These are phyloP conservation scores for Rhadinocentrus ornatus DNA, from an alignment of 2,797 vertebrate species.

Conservation along the genomic window DNA sequence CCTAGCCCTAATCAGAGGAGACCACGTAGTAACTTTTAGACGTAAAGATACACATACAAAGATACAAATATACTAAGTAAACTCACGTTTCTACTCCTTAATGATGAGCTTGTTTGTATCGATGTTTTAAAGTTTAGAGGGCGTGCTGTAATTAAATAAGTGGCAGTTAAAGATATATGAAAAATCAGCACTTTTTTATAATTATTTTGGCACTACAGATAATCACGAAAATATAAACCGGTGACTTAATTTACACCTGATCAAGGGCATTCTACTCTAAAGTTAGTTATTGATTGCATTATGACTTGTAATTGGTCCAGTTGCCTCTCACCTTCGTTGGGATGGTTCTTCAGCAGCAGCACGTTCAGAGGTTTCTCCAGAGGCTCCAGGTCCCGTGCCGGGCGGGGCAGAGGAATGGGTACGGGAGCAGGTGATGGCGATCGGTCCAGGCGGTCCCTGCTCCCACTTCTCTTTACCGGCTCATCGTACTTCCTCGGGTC, in stretches of 20 bases:
- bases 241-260: not conserved
- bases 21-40: no score
- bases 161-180: no score
- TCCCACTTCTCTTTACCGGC: constrained; percentile 74
- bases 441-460: constrained; percentile 86
- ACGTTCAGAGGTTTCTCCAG: constrained; percentile 88
- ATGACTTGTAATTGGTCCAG: no score
- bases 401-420: constrained; percentile 70
- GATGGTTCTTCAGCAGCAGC: constrained; percentile 89
- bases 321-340: constrained; percentile 88
- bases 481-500: constrained; percentile 68
- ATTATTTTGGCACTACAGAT: no score
- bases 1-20: no score
- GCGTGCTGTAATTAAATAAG: not conserved
- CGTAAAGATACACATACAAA: no score
- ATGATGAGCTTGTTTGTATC: not conserved
- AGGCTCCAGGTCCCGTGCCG: constrained; percentile 58
- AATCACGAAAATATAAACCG: no score
- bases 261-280: no score
- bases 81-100: not conserved
- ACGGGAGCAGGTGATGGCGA: constrained; percentile 82
- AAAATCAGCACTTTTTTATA: no score
- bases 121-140: not conserved
- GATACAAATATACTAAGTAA: not conserved
- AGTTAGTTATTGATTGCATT: no score